Evolutionary conservation across 1,140 invertebrate species (phyloP), one percentile per base, ranked within the genome.

Genomic region (Nasonia longicornis): DNA sequence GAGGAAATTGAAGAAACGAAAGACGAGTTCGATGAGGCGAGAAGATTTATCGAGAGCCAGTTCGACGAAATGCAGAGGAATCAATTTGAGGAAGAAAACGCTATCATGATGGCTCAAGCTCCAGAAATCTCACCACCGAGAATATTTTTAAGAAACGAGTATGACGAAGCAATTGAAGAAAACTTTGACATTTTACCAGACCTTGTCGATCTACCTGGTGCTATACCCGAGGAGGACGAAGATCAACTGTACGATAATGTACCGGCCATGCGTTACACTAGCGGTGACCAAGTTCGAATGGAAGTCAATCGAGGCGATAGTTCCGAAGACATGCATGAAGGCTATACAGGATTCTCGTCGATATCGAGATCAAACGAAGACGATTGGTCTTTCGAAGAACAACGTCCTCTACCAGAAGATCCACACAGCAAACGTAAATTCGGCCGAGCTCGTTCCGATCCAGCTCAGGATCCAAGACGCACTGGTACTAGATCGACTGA

Each of bases 301-400:
- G 87, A 89, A 26, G 88, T 91, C 0, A 86, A 82, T 74, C 85
- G 87, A 3, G 87, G 84, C 0, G 89, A 90, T 52, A 90, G 88
- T 74, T 88, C 87, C 0, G 90, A 91, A 74, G 89, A 91, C 22
- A 90, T 90, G 88, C 89, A 91, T 78, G 90, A 91, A 71, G 88
- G 86, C 38, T 91, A 88, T 45, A 86, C 90, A 12, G 52, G 84
- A 70, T 74, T 90, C 6, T 85, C 89, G 0, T 67, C 87, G 0
- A 83, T 85, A 63, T 85, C 86, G 7, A 85, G 85, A 80, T 84
- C 83, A 4, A 84, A 84, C 2, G 88, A 90, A 16, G 88, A 90
- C 70, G 89, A 90, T 0, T 90, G 88, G 89, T 88, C 86, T 2
- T 88, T 87, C 63, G 88, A 89, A 22, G 89, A 89, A 31, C 87